Percentiles rank a stretch among this genome's conserved stretches.
Conservation (phyloP, 1,140 invertebrate species). For the Dolichoris vasculosae region DNA sequence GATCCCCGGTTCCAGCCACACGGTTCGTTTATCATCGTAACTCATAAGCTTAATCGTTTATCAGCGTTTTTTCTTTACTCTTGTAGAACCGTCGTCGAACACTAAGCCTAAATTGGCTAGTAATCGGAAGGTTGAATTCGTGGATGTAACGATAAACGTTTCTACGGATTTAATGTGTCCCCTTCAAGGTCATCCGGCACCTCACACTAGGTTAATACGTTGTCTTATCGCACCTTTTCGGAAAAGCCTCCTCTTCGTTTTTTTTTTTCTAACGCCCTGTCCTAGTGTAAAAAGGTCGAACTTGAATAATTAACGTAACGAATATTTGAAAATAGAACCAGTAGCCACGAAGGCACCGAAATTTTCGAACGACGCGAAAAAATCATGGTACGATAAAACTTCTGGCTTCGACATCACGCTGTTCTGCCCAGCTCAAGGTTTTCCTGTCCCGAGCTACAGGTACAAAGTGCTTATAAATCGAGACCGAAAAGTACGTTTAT, state of each 20-base stretch:
- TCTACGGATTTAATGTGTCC: constrained; percentile 74
- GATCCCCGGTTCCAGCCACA: constrained; percentile 76
- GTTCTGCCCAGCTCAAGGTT: constrained; percentile 72
- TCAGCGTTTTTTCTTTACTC: constrained; percentile 32
- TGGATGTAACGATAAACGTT: constrained; percentile 60
- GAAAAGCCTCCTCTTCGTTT: background rate
- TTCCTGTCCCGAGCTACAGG: constrained; percentile 74
- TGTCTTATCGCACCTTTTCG: background rate
- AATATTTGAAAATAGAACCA: constrained; percentile 78
- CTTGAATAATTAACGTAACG: background rate
- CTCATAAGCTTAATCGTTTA: background rate
- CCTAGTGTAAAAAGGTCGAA: background rate
- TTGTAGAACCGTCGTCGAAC: constrained; percentile 75
- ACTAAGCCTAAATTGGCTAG: constrained; percentile 75
- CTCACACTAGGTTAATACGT: constrained; percentile 66
- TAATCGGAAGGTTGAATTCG: constrained; percentile 71
- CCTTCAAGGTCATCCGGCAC: constrained; percentile 79
- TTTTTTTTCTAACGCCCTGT: constrained; percentile 29
- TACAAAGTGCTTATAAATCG: constrained; percentile 55
- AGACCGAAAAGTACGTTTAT: background rate
- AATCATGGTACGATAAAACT: constrained; percentile 75
- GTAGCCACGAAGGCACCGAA: constrained; percentile 84
- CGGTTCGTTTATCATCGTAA: constrained; percentile 60
- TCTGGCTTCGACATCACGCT: constrained; percentile 67
- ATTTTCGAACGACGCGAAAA: constrained; percentile 82